phyloP scores from a whole-genome alignment of 2,888 invertebrate species.

The Drosophila falleni region DNA sequence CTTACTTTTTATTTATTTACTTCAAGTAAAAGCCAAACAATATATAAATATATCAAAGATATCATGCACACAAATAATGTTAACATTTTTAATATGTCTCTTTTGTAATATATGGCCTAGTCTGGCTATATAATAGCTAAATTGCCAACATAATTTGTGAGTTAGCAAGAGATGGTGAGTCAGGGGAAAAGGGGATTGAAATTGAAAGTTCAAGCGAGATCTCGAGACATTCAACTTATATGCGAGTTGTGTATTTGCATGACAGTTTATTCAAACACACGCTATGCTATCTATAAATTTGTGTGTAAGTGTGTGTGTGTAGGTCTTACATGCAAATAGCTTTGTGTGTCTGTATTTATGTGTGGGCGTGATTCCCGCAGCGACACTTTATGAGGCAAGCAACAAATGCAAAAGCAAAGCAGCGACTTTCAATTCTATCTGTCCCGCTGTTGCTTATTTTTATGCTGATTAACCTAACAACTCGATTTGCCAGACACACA shows the following conservation, averaged over 20 bases:
- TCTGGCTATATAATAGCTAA: not conserved
- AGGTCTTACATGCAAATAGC: slow-evolving; percentile 55
- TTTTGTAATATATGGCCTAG: no score
- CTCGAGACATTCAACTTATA: slow-evolving; percentile 37
- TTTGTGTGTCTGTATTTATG: slow-evolving; percentile 15
- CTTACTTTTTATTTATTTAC: no score
- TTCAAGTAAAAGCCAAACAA: no score
- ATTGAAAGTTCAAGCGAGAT: slow-evolving; percentile 43
- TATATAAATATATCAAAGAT: no score
- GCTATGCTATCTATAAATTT: not conserved
- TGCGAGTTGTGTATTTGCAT: slow-evolving; percentile 45
- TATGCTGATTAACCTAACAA: slow-evolving; percentile 71
- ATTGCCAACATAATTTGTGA: not conserved
- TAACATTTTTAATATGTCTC: no score
- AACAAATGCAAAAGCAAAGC: slow-evolving; percentile 36
- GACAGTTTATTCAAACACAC: slow-evolving; percentile 35
- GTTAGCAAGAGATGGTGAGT: not conserved
- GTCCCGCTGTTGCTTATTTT: slow-evolving; percentile 59
- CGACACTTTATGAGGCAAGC: slow-evolving; percentile 63
- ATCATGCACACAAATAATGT: no score
- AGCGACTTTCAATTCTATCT: slow-evolving; percentile 49
- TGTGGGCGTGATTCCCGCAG: slow-evolving; percentile 55
- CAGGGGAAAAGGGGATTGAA: slow-evolving; percentile 15
- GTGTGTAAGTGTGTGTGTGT: slow-evolving; percentile 12
- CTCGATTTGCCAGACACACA: slow-evolving; percentile 37